These are phyloP conservation scores for Octonoba sinensis DNA, from an alignment of 2,888 invertebrate species.

Conservation along the genomic window DNA sequence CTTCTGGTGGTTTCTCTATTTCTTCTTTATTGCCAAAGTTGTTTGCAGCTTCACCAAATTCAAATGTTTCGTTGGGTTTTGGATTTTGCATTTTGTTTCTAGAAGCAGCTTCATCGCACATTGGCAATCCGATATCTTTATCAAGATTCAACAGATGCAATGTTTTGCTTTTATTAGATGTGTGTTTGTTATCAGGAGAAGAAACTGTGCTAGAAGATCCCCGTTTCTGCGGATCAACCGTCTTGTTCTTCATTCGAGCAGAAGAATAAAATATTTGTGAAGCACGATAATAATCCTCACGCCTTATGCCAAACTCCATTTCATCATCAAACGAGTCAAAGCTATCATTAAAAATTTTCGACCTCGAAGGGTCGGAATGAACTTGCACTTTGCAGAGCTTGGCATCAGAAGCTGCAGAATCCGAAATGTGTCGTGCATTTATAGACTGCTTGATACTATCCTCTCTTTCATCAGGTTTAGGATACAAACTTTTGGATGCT, in stretches of 20 bases:
- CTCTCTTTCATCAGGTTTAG: constrained; percentile 1
- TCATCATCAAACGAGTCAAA: constrained; percentile 30
- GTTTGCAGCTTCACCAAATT: background rate
- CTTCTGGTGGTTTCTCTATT: background rate
- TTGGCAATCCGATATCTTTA: constrained; percentile 61
- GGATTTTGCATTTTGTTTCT: too few relatives aligned
- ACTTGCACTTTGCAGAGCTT: too few relatives aligned
- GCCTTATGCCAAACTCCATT: constrained; percentile 60
- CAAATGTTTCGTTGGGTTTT: background rate
- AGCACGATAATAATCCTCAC: constrained; percentile 66
- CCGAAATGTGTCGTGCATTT: too few relatives aligned
- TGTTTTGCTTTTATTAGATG: background rate
- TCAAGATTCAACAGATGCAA: constrained; percentile 24
- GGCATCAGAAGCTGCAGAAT: too few relatives aligned
- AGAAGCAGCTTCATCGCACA: background rate
- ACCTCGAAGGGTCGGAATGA: constrained; percentile 10
- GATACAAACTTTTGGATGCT: constrained; percentile 15
- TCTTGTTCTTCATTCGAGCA: constrained; percentile 25
- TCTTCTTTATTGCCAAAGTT: background rate
- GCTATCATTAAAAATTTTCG: constrained; percentile 37
- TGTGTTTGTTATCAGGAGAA: background rate
- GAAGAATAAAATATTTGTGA: constrained; percentile 66
- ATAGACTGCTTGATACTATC: background rate
- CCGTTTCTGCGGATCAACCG: background rate
- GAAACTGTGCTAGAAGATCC: background rate